Evolutionary conservation across 2,888 invertebrate species (phyloP), one percentile per base, ranked within the genome.

Genomic region (Rhagonycha fulva): DNA sequence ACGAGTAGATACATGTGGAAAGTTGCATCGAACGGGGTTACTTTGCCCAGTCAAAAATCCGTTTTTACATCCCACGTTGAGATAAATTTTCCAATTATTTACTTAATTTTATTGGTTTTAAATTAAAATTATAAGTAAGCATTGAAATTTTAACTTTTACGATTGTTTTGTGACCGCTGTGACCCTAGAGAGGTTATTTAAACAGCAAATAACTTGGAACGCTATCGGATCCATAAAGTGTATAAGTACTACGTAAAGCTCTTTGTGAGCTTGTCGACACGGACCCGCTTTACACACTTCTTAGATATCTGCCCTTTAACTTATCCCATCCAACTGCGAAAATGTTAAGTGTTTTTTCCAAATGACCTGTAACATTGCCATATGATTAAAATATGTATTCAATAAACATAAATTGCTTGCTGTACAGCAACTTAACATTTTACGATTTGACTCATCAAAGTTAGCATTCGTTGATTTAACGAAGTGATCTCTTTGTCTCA

Each of bases 221-320:
- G 76, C 79, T 83, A 82, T 82, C 82, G 74, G 77, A 79, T 78
- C 79, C 81, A 80, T 82, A 82, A 82, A 83, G 76, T 82, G 78
- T 72, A 73, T 68, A 76, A 79, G 82, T 77, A 82, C 80, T 80
- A 82, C 82, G 80, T 81, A 82, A 81, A 78, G 83, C 83, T 83
- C 81, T 83, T 83, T 82, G 79, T 81, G 75, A 75, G 75, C 78
- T 76, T 77, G 77, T 77, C 74, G 75, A 75, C 72, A 72, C 77
- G 72, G 75, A 69, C 74, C 76, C 76, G 74, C 63, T 74, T 70
- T 66, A 66, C 72, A 75, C 74, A 74, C 70, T 74, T 71, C 75
- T 69, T 70, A 47, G 68, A 63, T 72, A 76, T 76, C 70, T 76
- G 70, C 69, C 72, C 67, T 76, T 76, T 76, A 73, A 76, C 70